Percentiles rank a stretch among this genome's conserved stretches.
These are phyloP conservation scores for Glossosoma conforme DNA, from an alignment of 1,140 invertebrate species.

Conservation along the genomic window DNA sequence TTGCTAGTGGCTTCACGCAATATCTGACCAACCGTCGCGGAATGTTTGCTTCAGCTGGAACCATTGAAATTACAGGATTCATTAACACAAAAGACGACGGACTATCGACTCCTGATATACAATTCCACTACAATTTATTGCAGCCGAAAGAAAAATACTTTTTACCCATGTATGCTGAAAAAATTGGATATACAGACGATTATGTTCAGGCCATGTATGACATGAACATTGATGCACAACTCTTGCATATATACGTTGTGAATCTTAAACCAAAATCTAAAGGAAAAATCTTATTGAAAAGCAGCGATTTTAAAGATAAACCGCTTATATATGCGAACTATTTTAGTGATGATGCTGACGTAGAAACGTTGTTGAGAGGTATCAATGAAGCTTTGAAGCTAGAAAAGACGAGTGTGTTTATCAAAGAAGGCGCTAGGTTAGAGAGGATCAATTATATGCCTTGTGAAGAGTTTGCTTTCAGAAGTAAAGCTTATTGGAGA, in stretches of 20 bases:
- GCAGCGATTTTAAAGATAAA: conserved; percentile 52
- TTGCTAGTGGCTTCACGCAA: neutral
- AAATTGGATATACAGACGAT: conserved; percentile 12
- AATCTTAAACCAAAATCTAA: conserved; percentile 54
- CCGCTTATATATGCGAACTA: conserved; percentile 67
- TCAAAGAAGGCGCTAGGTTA: conserved; percentile 37
- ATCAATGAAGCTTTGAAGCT: conserved; percentile 50
- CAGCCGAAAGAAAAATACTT: neutral
- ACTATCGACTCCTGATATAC: conserved; percentile 20
- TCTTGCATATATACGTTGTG: conserved; percentile 41
- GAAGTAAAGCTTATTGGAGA: conserved; percentile 44
- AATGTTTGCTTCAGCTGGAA: conserved; percentile 3
- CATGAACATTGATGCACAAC: conserved; percentile 39
- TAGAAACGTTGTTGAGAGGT: conserved; percentile 50
- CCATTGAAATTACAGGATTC: conserved; percentile 23
- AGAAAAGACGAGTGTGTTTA: conserved; percentile 46
- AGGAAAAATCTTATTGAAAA: conserved; percentile 54
- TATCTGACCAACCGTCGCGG: conserved; percentile 12
- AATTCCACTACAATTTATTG: conserved; percentile 7
- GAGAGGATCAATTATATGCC: conserved; percentile 39
- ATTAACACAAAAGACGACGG: conserved; percentile 29
- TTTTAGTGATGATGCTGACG: conserved; percentile 53
- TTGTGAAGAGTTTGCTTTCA: conserved; percentile 39
- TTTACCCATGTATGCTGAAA: conserved; percentile 2
- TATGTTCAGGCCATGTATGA: conserved; percentile 1